These are phyloP conservation scores for Agrochola lychnidis DNA, from an alignment of 2,888 invertebrate genomes.

Conservation along the genomic window DNA sequence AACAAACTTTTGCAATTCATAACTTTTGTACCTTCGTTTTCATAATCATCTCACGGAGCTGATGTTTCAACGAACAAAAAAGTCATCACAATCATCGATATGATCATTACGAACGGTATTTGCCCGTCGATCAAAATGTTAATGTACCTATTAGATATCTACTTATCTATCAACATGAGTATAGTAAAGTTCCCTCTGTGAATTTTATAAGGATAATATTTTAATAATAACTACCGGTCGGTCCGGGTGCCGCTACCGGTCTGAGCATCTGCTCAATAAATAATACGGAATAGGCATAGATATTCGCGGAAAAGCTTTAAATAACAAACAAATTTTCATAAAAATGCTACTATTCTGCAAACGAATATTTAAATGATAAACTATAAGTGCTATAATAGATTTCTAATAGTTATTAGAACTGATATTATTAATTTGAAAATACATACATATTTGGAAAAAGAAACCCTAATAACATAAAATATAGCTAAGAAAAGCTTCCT, in stretches of 20 bases:
- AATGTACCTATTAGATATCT: slow-evolving; percentile 1
- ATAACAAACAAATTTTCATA: not conserved
- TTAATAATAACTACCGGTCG: not conserved
- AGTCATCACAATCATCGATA: not conserved
- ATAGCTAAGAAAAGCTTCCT: not conserved
- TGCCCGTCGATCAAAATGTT: slow-evolving; percentile 8
- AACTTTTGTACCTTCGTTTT: slow-evolving; percentile 28
- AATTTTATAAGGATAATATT: slow-evolving; percentile 6
- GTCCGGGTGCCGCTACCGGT: not conserved
- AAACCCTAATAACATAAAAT: not conserved
- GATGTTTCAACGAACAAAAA: slow-evolving; percentile 23
- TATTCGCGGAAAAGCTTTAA: not conserved
- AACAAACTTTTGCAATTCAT: not conserved
- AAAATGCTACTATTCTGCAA: not conserved
- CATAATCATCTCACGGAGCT: slow-evolving; percentile 1
- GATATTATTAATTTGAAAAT: not conserved
- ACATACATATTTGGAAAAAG: not conserved
- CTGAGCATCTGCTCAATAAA: not conserved
- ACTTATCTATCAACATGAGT: not conserved
- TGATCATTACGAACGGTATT: slow-evolving; percentile 1
- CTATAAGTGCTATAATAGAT: not conserved
- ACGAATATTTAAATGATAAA: not conserved
- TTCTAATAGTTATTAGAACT: not conserved
- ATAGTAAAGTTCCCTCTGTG: not conserved
- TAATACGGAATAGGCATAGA: not conserved